Conservation (phyloP, 2,113 vertebrate species). For the Gulo gulo region DNA sequence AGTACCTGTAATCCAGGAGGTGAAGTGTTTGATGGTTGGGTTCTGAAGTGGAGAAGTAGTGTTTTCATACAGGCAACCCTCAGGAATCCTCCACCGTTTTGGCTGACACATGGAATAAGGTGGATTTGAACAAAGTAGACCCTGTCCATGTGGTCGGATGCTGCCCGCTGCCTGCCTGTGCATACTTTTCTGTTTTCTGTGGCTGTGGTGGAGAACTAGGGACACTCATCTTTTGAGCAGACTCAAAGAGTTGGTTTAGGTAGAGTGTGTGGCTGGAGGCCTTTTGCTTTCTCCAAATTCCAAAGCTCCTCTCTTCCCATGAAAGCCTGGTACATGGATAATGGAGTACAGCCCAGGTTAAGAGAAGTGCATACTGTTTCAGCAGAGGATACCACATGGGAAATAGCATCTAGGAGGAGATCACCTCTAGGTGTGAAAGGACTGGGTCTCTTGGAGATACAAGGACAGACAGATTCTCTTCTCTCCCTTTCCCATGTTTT, state of each 20-base stretch:
- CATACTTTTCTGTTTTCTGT: background rate
- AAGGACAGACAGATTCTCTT: background rate
- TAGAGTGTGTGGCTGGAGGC: background rate
- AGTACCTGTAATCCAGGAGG: background rate
- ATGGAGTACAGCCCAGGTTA: background rate
- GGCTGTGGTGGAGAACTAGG: background rate
- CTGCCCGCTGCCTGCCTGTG: background rate
- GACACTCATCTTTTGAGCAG: background rate
- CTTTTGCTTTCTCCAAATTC: background rate
- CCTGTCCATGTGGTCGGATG: background rate
- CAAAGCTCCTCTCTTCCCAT: background rate
- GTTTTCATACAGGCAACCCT: background rate
- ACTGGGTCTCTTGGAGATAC: background rate
- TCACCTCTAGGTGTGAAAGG: background rate
- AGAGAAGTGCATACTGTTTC: background rate
- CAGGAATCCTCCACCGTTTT: background rate
- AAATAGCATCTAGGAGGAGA: background rate
- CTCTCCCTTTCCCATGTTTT: background rate
- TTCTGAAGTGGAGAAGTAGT: background rate
- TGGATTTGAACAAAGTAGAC: background rate
- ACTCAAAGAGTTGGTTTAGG: background rate
- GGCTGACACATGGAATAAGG: background rate
- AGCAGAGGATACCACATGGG: background rate
- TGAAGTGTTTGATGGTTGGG: background rate
- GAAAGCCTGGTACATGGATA: background rate